These are phyloP conservation scores for Aethes cnicana DNA, from an alignment of 2,888 invertebrate species.

Conservation along the genomic window DNA sequence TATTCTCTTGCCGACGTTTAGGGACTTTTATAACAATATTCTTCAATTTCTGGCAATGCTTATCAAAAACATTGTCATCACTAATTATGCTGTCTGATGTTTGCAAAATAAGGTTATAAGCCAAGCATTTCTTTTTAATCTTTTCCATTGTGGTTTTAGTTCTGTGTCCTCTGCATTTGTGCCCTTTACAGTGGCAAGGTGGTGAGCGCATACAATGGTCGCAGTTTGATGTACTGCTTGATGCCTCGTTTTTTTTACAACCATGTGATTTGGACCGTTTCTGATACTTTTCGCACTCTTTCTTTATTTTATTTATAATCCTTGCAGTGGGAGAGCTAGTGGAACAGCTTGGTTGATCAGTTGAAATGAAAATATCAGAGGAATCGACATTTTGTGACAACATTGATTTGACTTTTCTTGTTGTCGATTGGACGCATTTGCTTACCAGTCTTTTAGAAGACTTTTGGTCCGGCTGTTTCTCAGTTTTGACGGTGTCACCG, in stretches of 20 bases:
- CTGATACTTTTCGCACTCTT: slow-evolving; percentile 71
- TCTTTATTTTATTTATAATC: slow-evolving; percentile 67
- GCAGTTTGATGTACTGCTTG: slow-evolving; percentile 67
- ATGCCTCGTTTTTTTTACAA: slow-evolving; percentile 56
- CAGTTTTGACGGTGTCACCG: slow-evolving; percentile 1
- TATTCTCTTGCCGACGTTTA: slow-evolving; percentile 47
- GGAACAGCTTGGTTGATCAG: slow-evolving; percentile 60
- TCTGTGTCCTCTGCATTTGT: slow-evolving; percentile 59
- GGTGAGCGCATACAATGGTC: slow-evolving; percentile 62
- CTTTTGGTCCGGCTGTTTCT: slow-evolving; percentile 10
- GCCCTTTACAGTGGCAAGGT: slow-evolving; percentile 56
- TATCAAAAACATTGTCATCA: slow-evolving; percentile 51
- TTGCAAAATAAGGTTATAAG: slow-evolving; percentile 74
- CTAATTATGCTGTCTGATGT: slow-evolving; percentile 69
- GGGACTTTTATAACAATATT: slow-evolving; percentile 72
- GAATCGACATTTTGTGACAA: slow-evolving; percentile 48
- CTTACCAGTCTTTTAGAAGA: slow-evolving; percentile 42
- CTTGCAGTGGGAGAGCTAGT: slow-evolving; percentile 67
- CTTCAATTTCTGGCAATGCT: slow-evolving; percentile 49
- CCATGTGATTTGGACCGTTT: slow-evolving; percentile 54
- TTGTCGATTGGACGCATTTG: slow-evolving; percentile 54
- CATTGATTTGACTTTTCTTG: slow-evolving; percentile 43
- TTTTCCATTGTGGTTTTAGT: slow-evolving; percentile 53
- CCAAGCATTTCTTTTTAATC: slow-evolving; percentile 61
- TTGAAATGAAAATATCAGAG: slow-evolving; percentile 56